Base-by-base conservation (phyloP, 64 coral and sea anemone species). In the Montipora efflorescens region DNA sequence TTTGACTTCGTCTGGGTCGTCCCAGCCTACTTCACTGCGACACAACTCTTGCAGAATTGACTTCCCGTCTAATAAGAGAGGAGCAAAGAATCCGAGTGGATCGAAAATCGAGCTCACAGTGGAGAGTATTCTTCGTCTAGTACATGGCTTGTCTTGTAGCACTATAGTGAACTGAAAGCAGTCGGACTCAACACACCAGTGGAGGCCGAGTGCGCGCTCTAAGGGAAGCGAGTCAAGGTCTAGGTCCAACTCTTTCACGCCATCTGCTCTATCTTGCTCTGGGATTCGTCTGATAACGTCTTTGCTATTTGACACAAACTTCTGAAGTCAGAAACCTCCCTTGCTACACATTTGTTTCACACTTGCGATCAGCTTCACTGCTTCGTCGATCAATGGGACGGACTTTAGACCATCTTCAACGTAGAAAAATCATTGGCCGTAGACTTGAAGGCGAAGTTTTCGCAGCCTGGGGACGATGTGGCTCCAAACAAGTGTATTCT, bases 391-490 rank as follows among this genome's bases (percentile, higher is more conserved):
- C 0, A 77, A 6, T 5, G 21, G 0, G 0, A 14, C 43, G 7
- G 89, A 91, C 67, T 73, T 91, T 36, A 91, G 20, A 47, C 66
- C 77, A 14, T 93, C 74, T 12, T 87, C 82, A 4, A 93, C 73
- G 15, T 93, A 93, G 15, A 93, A 93, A 13, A 45, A 64, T 93
- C 91, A 43, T 87, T 61, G 0, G 82, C 91, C 14, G 73, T 87
- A 16, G 47, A 2, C 20, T 93, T 87, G 1, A 87, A 44, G 1
- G 91, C 91, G 16, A 87, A 87, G 19, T 79, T 93, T 15, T 75
- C 80, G 57, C 91, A 93, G 7, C 91, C 82, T 18, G 91, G 82
- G 45, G 91, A 93, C 0, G 91, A 87, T 3, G 91, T 87, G 11
- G 91, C 91, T 62, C 91, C 89, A 23, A 91, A 91, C 18, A 82